Base-by-base conservation (phyloP, 2,888 invertebrate genomes). In the Dendrolimus pini region DNA sequence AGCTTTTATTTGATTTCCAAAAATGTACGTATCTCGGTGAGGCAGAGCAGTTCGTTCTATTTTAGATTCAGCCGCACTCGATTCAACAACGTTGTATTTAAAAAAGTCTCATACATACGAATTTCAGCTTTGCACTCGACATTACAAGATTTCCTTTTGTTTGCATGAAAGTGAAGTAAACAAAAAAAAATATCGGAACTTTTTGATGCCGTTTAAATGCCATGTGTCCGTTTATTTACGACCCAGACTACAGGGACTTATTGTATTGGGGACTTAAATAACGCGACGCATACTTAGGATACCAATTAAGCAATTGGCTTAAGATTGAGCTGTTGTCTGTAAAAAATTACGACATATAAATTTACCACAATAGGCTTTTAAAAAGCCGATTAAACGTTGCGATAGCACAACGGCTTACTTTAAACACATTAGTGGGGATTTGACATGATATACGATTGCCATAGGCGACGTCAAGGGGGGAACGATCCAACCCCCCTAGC, bases 1-100 rank as follows among this genome's bases (percentile, higher is more conserved):
- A 72, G 78, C 74, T 81, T 89, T 85, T 83, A 87, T 86, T 88
- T 83, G 86, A 85, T 84, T 85, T 89, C 89, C 89, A 85, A 88
- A 89, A 88, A 89, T 87, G 89, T 89, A 87, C 82, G 75, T 86
- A 85, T 85, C 85, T 82, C 76, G 80, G 75, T 75, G 80, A 72
- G 75, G 77, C 81, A 71, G 74, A 77, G 83, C 82, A 69, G 78
- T 78, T 67, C 71, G 68, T 72, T 88, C 89, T 89, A 89, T 87
- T 89, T 89, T 83, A 74, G 78, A 78, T 65, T 69, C 69, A 60
- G 66, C 68, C 78, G 70, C 69, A 74, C 75, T 71, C 72, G 71
- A 74, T 79, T 80, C 72, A 71, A 82, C 68, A 87, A 83, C 78
- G 82, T 77, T 77, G 71, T 81, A 85, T 75, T 72, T 74, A 66